Conservation (phyloP, 2,888 invertebrate genomes). For the Lepeophtheirus nordmannii region DNA sequence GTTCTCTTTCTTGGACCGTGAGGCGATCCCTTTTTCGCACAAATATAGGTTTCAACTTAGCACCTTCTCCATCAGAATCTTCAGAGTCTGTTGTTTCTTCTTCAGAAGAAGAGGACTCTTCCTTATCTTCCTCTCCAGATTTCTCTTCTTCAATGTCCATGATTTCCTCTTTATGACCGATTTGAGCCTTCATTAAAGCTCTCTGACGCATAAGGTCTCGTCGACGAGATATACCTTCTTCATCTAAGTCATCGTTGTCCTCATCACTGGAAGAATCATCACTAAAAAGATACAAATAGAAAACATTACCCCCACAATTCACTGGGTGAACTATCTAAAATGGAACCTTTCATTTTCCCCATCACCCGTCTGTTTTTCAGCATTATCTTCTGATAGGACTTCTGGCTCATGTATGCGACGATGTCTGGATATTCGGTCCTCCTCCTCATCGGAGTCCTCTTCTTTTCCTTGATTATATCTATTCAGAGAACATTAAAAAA, state of each 20-base stretch:
- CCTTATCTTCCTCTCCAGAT: conserved; percentile 26
- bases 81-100: conserved; percentile 25
- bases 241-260: conserved; percentile 36
- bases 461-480: not conserved
- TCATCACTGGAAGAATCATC: conserved; percentile 30
- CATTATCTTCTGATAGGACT: conserved; percentile 35
- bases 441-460: conserved; percentile 34
- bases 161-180: conserved; percentile 22
- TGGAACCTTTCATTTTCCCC: not conserved
- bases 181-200: conserved; percentile 25
- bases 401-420: conserved; percentile 25
- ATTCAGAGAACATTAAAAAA: not conserved
- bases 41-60: conserved; percentile 29
- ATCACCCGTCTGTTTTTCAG: conserved; percentile 36
- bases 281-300: not conserved
- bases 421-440: conserved; percentile 43
- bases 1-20: conserved; percentile 85
- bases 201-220: conserved; percentile 25
- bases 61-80: conserved; percentile 23
- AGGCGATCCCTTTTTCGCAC: conserved; percentile 52
- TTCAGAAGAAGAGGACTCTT: conserved; percentile 28
- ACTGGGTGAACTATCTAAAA: not conserved
- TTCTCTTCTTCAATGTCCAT: conserved; percentile 26
- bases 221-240: conserved; percentile 22
- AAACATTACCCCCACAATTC: too few relatives aligned